Evolutionary conservation across 2,888 invertebrate species (phyloP).

Genomic region (Protodeltote pygarga): DNA sequence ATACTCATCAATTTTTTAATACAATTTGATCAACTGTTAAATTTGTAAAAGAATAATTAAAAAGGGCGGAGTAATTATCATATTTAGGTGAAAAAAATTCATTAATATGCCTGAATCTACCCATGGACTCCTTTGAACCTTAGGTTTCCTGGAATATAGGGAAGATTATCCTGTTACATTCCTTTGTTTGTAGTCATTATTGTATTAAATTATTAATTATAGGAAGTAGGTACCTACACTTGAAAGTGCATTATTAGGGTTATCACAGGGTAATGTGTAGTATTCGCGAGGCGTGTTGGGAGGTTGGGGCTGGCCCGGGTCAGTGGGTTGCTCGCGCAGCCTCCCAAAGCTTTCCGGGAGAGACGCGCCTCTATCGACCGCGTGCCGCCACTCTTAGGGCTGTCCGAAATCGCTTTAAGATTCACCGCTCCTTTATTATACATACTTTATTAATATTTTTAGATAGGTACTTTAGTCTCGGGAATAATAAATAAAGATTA

Average conservation of each 20-base stretch:
- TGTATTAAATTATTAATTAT: too few relatives aligned
- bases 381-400: constrained; percentile 73
- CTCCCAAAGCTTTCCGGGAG: constrained; percentile 79
- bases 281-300: constrained; percentile 57
- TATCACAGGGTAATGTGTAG: constrained; percentile 65
- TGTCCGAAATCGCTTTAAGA: constrained; percentile 53
- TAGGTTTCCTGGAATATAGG: not conserved
- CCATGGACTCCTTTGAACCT: not conserved
- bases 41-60: not conserved
- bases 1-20: too few relatives aligned
- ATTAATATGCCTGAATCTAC: not conserved
- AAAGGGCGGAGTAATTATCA: constrained; percentile 1
- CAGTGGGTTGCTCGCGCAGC: constrained; percentile 89
- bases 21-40: too few relatives aligned
- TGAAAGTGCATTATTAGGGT: constrained; percentile 66
- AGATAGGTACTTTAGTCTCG: too few relatives aligned
- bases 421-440: not conserved
- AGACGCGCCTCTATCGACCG: constrained; percentile 86
- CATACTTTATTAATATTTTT: not conserved
- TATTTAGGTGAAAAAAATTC: not conserved
- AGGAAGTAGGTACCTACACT: constrained; percentile 49
- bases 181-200: constrained; percentile 36
- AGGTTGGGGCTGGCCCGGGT: constrained; percentile 77
- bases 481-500: too few relatives aligned
- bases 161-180: constrained; percentile 11